Conservation (phyloP, 2,113 vertebrate genomes). For the Panthera leo region DNA sequence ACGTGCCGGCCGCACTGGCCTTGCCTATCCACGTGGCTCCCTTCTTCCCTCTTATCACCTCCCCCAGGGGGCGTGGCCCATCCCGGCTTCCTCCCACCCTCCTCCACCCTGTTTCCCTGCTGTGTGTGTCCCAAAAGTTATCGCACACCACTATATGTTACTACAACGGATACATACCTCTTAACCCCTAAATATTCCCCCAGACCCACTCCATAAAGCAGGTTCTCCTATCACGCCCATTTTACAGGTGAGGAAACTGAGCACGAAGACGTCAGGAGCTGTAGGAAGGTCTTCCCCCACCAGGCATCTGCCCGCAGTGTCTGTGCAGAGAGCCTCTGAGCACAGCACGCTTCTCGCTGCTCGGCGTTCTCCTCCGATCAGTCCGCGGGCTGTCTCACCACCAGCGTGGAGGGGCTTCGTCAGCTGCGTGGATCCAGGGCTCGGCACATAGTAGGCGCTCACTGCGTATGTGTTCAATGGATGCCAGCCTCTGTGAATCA, state of each 20-base stretch:
- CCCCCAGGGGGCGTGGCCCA: not conserved
- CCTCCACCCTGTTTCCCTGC: not conserved
- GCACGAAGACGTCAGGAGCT: not conserved
- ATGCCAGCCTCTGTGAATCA: not conserved
- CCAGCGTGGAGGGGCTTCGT: not conserved
- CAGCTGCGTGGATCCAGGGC: rapidly evolving
- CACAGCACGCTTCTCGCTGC: not conserved
- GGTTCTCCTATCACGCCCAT: not conserved
- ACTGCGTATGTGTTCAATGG: not conserved
- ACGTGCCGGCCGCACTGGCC: not conserved
- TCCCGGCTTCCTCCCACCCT: not conserved
- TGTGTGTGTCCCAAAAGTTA: not conserved
- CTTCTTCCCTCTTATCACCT: not conserved
- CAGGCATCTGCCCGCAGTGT: rapidly evolving
- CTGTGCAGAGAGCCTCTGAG: not conserved
- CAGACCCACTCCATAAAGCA: not conserved
- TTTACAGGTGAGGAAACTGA: not conserved
- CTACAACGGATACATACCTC: no score
- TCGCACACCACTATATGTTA: not conserved
- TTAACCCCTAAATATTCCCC: not conserved
- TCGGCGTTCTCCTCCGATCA: not conserved
- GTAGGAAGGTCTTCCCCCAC: not conserved
- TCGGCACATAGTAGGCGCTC: not conserved
- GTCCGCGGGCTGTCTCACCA: no score
- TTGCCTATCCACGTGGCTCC: not conserved